These are phyloP conservation scores for Eueides isabella DNA, from an alignment of 1,140 invertebrate species.

Conservation along the genomic window DNA sequence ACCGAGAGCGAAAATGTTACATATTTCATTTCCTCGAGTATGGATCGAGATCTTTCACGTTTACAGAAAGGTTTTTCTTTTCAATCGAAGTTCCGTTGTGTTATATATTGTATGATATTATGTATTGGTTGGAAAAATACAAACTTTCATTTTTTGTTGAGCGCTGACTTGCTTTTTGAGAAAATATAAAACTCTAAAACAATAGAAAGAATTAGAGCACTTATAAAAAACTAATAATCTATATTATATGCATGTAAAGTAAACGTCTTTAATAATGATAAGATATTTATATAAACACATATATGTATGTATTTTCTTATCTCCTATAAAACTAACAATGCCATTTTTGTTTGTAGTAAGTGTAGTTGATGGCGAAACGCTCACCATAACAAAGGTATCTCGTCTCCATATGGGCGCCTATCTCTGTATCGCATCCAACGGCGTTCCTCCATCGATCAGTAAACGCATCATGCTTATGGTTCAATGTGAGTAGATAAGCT, in stretches of 20 bases:
- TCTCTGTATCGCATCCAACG: conserved; percentile 64
- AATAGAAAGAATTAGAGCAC: no score
- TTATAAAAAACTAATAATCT: background rate
- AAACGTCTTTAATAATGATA: no score
- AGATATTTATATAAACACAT: no score
- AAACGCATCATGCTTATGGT: conserved; percentile 69
- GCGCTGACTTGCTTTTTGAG: no score
- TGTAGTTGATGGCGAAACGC: conserved; percentile 60
- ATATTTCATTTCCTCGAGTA: no score
- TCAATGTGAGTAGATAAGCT: conserved; percentile 56
- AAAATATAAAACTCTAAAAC: no score
- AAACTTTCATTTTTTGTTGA: no score
- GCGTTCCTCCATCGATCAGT: conserved; percentile 64
- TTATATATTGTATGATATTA: background rate
- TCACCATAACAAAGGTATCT: conserved; percentile 64
- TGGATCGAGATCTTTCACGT: no score
- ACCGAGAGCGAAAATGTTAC: no score
- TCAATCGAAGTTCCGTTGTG: background rate
- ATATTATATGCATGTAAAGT: background rate
- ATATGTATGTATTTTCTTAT: background rate
- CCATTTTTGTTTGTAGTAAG: conserved; percentile 44
- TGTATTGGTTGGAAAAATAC: no score
- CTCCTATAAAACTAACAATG: background rate
- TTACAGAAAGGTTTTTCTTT: no score
- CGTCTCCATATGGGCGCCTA: conserved; percentile 64